These are phyloP conservation scores for honey bee (Apis mellifera) DNA, from an alignment of 1,140 invertebrate genomes.

Conservation along the genomic window Amel_HAv3.1 CM009941.2:8332001-8332500, in stretches of 20 bases:
- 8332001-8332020: not conserved
- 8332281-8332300: not conserved
- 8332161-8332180: constrained; percentile 9
- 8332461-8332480: too few relatives aligned
- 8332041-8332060: constrained; percentile 8
- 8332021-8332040: not conserved
- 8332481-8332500: too few relatives aligned
- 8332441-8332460: too few relatives aligned
- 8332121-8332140: constrained; percentile 3
- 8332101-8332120: constrained; percentile 9
- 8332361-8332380: too few relatives aligned
- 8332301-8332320: not conserved
- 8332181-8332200: constrained; percentile 19
- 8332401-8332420: not conserved
- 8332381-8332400: too few relatives aligned
- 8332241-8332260: not conserved
- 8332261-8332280: not conserved
- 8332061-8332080: constrained; percentile 30
- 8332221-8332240: not conserved
- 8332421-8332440: not conserved
- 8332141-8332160: not conserved
- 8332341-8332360: not conserved
- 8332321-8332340: not conserved
- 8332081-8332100: constrained; percentile 1
- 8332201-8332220: not conserved